These are phyloP conservation scores for Drosophila navojoa DNA, from an alignment of 1,140 invertebrate genomes.

Conservation along the genomic window DNA sequence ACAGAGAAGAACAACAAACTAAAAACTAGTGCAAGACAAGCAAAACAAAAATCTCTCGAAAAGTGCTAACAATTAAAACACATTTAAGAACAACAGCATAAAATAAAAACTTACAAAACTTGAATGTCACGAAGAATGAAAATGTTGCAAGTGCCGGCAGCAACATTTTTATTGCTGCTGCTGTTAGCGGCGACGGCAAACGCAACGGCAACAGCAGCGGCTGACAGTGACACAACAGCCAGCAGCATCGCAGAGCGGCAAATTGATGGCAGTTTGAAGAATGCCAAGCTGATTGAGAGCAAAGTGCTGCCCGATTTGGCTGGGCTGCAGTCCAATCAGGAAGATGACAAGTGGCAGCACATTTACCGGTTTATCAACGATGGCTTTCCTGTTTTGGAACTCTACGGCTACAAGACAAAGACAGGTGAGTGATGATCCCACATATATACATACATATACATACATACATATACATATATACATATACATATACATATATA, in stretches of 20 bases:
- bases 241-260: slow-evolving; percentile 54
- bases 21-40: slow-evolving; percentile 28
- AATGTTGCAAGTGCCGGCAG: slow-evolving; percentile 78
- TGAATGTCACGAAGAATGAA: slow-evolving; percentile 76
- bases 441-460: neutral
- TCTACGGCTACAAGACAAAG: slow-evolving; percentile 75
- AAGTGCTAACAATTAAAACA: slow-evolving; percentile 77
- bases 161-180: slow-evolving; percentile 63
- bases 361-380: slow-evolving; percentile 79
- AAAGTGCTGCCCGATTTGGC: slow-evolving; percentile 78
- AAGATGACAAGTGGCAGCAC: slow-evolving; percentile 81
- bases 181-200: slow-evolving; percentile 34
- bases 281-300: slow-evolving; percentile 80
- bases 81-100: slow-evolving; percentile 32
- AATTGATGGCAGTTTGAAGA: slow-evolving; percentile 76
- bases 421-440: slow-evolving; percentile 59
- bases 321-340: slow-evolving; percentile 61
- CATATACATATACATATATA: no score
- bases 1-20: slow-evolving; percentile 30
- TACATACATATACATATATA: no score
- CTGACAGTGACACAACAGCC: slow-evolving; percentile 30
- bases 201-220: slow-evolving; percentile 24
- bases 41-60: slow-evolving; percentile 39
- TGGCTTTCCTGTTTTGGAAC: slow-evolving; percentile 78
- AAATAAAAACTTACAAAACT: slow-evolving; percentile 36